A percentile compares a stretch with the other conserved stretches of the same genome.
phyloP scores from a whole-genome alignment of 2,888 invertebrate species.

The Andrena bucephala region DNA sequence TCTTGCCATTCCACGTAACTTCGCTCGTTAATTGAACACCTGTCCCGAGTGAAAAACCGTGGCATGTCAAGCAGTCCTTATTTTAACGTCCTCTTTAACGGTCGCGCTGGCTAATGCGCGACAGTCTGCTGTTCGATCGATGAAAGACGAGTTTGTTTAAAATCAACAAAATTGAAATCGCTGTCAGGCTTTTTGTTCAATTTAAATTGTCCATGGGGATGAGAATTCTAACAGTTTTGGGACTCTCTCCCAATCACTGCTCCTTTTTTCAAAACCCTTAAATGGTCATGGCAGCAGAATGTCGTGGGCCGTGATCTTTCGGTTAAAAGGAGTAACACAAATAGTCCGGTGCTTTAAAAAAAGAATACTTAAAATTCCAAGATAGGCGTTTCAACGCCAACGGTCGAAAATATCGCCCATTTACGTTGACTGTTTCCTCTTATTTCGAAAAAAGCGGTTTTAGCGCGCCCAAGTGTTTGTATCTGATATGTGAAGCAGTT shows the following conservation, averaged over 20 bases:
- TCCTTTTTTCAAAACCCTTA: background rate
- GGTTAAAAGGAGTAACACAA: background rate
- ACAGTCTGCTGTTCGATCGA: background rate
- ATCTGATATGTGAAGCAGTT: background rate
- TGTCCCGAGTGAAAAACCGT: constrained; percentile 40
- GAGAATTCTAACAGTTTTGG: too few species aligned
- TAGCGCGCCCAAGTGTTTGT: background rate
- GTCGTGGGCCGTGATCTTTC: constrained; percentile 15
- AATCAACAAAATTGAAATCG: background rate
- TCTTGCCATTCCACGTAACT: constrained; percentile 47
- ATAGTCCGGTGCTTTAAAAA: background rate
- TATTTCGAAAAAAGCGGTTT: background rate
- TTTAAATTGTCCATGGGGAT: background rate
- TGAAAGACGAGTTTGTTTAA: background rate
- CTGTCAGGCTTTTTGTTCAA: background rate
- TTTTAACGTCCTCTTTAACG: constrained; percentile 27
- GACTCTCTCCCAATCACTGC: background rate
- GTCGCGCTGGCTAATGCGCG: background rate
- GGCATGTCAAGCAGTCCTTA: background rate
- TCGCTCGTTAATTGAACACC: constrained; percentile 47
- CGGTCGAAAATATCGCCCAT: background rate
- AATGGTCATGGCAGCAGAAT: constrained; percentile 16
- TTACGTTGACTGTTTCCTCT: background rate
- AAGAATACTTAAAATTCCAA: background rate
- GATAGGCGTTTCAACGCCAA: background rate